A percentile compares a stretch with the other conserved stretches of the same genome.
Evolutionary conservation across 2,797 vertebrate genomes (phyloP).

Genomic region (Potorous gilbertii): DNA sequence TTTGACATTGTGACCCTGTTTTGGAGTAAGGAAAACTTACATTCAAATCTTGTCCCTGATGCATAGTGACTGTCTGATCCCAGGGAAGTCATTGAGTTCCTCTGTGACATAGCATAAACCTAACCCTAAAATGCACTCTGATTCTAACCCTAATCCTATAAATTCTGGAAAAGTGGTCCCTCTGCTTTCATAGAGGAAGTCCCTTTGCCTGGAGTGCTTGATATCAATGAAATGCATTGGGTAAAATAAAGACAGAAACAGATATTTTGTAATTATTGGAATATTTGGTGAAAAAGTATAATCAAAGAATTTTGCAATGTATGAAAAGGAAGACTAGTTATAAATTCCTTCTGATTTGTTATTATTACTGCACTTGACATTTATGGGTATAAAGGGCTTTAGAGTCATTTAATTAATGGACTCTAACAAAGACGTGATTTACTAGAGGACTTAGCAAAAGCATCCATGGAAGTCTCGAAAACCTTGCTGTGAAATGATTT

Average conservation of each 20-base stretch:
- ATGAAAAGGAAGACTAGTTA: background rate
- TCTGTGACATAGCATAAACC: background rate
- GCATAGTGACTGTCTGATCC: background rate
- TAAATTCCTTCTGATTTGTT: background rate
- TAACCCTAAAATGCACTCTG: too few relatives aligned
- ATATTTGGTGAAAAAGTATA: too few relatives aligned
- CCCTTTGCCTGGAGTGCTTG: background rate
- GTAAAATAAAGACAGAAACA: background rate
- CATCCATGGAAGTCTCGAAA: background rate
- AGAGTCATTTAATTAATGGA: background rate
- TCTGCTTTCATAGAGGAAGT: background rate
- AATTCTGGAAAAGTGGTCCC: background rate
- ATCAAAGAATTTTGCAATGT: background rate
- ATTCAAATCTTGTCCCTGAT: background rate
- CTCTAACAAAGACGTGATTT: background rate
- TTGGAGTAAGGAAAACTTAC: background rate
- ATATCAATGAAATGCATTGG: background rate
- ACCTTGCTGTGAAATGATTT: background rate
- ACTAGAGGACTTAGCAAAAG: background rate
- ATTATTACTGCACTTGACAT: background rate
- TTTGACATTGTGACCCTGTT: background rate
- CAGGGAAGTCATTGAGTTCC: background rate
- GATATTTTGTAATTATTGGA: background rate
- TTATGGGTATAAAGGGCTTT: background rate
- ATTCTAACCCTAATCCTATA: too few relatives aligned